Conservation (phyloP, 2,797 vertebrate genomes). For the Karalla daura region DNA sequence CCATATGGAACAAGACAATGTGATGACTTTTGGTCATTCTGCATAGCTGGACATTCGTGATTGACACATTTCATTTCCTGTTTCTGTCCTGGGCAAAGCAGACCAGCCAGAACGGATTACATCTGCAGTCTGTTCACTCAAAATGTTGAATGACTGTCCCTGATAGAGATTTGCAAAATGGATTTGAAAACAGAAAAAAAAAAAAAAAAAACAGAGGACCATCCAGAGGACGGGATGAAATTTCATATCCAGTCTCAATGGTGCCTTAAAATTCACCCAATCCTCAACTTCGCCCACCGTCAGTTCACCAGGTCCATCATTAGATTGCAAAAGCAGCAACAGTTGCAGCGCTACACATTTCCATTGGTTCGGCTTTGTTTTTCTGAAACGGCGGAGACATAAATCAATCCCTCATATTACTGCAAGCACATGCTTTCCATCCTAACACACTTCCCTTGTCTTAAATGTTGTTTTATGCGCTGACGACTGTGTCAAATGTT, state of each 20-base stretch:
- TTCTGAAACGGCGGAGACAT: not conserved
- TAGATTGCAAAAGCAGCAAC: not conserved
- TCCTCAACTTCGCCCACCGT: not conserved
- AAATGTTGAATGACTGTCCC: constrained; percentile 38
- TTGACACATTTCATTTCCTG: constrained; percentile 57
- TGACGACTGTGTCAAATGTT: no score
- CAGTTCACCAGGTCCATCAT: not conserved
- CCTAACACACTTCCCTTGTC: not conserved
- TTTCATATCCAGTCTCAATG: constrained; percentile 4
- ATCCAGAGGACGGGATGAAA: not conserved
- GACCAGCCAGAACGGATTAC: constrained; percentile 48
- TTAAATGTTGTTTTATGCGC: not conserved
- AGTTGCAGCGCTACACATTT: not conserved
- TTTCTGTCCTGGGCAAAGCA: constrained; percentile 27
- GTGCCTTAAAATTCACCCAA: constrained; percentile 1
- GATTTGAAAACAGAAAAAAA: constrained; percentile 37
- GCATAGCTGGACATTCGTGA: constrained; percentile 19
- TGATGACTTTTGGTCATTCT: constrained; percentile 13
- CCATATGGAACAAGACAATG: constrained; percentile 25
- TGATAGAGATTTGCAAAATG: constrained; percentile 25
- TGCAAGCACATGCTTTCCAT: not conserved
- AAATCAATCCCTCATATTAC: not conserved
- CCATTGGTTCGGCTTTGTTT: not conserved
- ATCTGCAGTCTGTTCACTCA: constrained; percentile 32
- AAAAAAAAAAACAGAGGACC: constrained; percentile 5